A percentile compares a stretch with the other conserved stretches of the same genome.
phyloP scores from a whole-genome alignment of 2,888 invertebrate genomes.

The Pardosa pseudoannulata region DNA sequence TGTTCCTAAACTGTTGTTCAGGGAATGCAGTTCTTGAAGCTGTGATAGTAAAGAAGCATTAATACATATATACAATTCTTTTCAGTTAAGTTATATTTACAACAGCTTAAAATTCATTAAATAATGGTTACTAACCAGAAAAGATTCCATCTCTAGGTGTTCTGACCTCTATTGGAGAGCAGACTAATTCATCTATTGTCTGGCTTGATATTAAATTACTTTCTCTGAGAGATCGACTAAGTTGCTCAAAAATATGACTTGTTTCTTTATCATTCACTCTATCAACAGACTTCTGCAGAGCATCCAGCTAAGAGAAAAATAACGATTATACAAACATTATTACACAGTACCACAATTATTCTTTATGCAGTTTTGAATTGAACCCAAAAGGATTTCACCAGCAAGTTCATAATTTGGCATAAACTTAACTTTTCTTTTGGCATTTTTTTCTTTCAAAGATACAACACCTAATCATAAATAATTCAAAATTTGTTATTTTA shows the following conservation, averaged over 20 bases:
- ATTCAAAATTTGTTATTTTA: too few species aligned
- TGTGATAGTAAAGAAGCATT: not conserved
- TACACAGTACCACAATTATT: too few species aligned
- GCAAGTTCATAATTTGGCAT: too few species aligned
- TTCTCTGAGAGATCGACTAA: constrained; percentile 62
- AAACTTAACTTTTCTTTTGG: too few species aligned
- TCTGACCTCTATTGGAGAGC: constrained; percentile 38
- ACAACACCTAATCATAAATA: too few species aligned
- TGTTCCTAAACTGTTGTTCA: constrained; percentile 23
- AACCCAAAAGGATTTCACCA: too few species aligned
- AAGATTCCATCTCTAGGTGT: constrained; percentile 26
- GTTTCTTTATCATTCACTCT: constrained; percentile 59
- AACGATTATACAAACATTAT: too few species aligned
- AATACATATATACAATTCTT: too few species aligned
- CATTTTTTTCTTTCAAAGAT: too few species aligned
- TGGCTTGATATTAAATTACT: constrained; percentile 49
- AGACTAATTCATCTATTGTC: constrained; percentile 65
- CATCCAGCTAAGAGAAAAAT: constrained; percentile 40
- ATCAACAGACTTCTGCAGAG: constrained; percentile 51
- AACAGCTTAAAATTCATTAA: too few species aligned
- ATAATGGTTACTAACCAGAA: constrained; percentile 29
- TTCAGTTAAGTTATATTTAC: too few species aligned
- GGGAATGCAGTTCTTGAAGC: constrained; percentile 22
- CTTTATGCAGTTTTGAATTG: too few species aligned
- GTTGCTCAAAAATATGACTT: constrained; percentile 71